These are phyloP conservation scores for Macrotis lagotis DNA, from an alignment of 2,113 vertebrate genomes.

Conservation along the genomic window DNA sequence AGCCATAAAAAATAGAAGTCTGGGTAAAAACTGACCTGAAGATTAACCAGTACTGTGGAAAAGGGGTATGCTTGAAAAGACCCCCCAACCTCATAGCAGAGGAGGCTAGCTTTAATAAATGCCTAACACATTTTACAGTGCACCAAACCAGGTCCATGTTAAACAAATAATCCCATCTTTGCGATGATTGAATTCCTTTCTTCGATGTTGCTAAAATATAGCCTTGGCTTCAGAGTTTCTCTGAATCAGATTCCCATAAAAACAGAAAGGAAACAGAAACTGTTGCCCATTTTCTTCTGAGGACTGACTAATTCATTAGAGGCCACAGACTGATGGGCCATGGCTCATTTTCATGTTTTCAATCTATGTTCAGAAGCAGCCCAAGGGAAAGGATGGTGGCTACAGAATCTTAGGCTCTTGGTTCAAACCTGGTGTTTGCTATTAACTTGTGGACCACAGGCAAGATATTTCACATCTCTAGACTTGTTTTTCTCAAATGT, in stretches of 20 bases:
- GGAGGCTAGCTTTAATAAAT: slow-evolving; percentile 22
- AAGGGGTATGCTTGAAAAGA: not conserved
- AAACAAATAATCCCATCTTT: not conserved
- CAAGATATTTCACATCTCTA: not conserved
- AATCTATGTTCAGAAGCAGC: not conserved
- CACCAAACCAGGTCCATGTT: not conserved
- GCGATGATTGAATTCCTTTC: not conserved
- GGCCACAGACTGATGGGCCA: not conserved
- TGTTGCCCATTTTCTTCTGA: not conserved
- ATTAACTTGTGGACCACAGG: not conserved
- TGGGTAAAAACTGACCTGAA: not conserved
- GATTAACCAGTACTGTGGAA: not conserved
- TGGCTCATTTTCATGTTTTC: slow-evolving; percentile 20
- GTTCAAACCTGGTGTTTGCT: not conserved
- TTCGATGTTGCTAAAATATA: fast-evolving
- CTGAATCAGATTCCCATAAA: not conserved
- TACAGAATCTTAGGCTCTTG: not conserved
- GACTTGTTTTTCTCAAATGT: not conserved
- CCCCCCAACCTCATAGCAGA: not conserved
- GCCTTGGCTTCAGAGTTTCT: not conserved
- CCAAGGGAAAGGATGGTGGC: not conserved
- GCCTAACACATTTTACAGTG: not conserved
- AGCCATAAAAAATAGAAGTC: not conserved
- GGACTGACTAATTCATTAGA: not conserved
- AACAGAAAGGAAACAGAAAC: not conserved